Base-by-base conservation (phyloP, 2,797 vertebrate genomes). In the Platalea minor region DNA sequence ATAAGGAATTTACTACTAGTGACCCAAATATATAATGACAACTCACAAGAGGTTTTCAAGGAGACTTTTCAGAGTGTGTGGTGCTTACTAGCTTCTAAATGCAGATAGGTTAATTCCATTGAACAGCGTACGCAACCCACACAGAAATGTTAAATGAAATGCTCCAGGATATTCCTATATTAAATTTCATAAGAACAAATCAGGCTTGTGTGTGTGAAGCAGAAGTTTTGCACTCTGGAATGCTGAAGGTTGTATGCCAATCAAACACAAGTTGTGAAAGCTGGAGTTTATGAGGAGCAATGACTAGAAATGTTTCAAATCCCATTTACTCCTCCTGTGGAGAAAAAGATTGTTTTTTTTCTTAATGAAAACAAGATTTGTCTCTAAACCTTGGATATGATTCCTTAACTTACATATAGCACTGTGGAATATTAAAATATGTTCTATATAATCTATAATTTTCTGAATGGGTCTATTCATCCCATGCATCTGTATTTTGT, bases 101-200 rank as follows among this genome's bases (percentile, higher is more conserved):
- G 41, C 57, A 96, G 28, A 59, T 67, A 60, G 75, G 41, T 60
- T 91, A 78, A 69, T 87, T 90, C 89, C 56, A 59, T 18, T 46
- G 80, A 89, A 59, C 11, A 53, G 10, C 37, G 37, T 20, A 70
- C 14, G 11, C 50, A 89, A 19, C 37, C 33, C 0, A 0, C 28
- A 81, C 15, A 82, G 24, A 90, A 79, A 82, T 82, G 51, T 69
- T 85, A 89, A 94, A 87, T 77, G 5, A 82, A 93, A 77, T 83
- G 41, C 41, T 88, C 51, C 26, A 78, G 61, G 46, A 73, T 94
- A 87, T 83, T 76, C 12, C 28, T 60, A 29, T 57, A 70, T 69
- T 91, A 83, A 68, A 70, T 94, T 95, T 94, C 35, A 24, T 63
- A 70, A n/a, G 43, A 85, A 41, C 33, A 94, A 91, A 81, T 91